Percentiles rank a stretch among this genome's conserved stretches.
phyloP scores from a whole-genome alignment of 2,113 vertebrate species.

The Barnardius zonarius region DNA sequence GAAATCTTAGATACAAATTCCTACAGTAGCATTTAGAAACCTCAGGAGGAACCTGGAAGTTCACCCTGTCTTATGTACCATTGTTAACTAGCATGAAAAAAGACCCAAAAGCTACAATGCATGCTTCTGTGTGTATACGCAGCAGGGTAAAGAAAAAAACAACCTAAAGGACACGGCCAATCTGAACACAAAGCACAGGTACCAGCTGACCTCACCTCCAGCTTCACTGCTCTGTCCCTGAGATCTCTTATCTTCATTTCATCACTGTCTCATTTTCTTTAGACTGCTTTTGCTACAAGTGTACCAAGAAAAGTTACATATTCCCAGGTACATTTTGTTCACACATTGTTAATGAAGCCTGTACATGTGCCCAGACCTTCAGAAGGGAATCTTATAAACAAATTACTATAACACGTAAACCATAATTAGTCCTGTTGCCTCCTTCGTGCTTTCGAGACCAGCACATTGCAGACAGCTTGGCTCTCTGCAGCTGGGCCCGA shows the following conservation, averaged over 20 bases:
- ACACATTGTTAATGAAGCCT: background rate
- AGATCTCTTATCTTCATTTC: background rate
- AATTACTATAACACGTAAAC: background rate
- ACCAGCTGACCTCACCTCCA: background rate
- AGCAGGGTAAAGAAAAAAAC: background rate
- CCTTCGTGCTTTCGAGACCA: background rate
- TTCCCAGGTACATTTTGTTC: background rate
- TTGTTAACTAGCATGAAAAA: background rate
- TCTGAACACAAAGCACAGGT: background rate
- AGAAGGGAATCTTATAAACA: background rate
- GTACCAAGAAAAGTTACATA: background rate
- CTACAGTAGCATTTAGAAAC: background rate
- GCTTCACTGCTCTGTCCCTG: background rate
- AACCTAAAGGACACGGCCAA: background rate
- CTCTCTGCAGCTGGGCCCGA: background rate
- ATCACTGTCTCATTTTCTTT: background rate
- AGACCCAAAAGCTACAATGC: background rate
- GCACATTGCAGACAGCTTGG: background rate
- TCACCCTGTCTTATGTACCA: background rate
- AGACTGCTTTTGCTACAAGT: background rate
- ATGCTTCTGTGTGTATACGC: background rate
- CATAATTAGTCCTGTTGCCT: background rate
- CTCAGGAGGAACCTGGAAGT: background rate
- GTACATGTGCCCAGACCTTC: background rate
- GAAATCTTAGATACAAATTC: background rate